phyloP scores from a whole-genome alignment of 2,888 invertebrate genomes.

The Caenorhabditis sp. region DNA sequence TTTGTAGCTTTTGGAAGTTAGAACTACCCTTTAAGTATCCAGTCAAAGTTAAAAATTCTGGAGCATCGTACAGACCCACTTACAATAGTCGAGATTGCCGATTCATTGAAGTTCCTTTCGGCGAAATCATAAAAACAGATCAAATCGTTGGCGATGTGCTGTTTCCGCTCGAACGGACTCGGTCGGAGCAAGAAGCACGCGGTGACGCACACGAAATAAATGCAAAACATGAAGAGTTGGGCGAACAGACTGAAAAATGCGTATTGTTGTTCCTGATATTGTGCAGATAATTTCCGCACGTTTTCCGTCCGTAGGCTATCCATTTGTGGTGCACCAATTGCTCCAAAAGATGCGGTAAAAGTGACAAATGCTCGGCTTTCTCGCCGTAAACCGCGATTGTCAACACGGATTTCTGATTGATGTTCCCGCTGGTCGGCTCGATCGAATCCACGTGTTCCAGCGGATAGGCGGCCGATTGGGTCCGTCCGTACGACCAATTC shows the following conservation, averaged over 20 bases:
- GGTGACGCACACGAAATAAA: conserved; percentile 91
- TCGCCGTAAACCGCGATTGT: conserved; percentile 89
- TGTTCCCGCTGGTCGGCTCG: conserved; percentile 89
- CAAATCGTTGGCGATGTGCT: conserved; percentile 42
- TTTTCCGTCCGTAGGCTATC: conserved; percentile 86
- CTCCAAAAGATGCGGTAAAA: conserved; percentile 72
- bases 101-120: conserved; percentile 32
- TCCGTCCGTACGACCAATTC: conserved; percentile 94
- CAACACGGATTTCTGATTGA: conserved; percentile 93
- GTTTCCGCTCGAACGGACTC: conserved; percentile 79
- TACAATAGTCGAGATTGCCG: conserved; percentile 40
- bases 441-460: conserved; percentile 91
- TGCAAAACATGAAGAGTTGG: conserved; percentile 90
- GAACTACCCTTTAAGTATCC: no score
- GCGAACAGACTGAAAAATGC: conserved; percentile 67
- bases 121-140: conserved; percentile 50
- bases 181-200: conserved; percentile 92
- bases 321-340: conserved; percentile 87
- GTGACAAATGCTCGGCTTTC: conserved; percentile 66
- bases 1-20: no score
- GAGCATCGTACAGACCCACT: not conserved
- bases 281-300: no score
- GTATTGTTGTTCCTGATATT: no score
- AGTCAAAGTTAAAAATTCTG: not conserved
- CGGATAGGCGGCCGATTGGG: conserved; percentile 97